phyloP scores from a whole-genome alignment of 2,113 vertebrate genomes.

The Vulpes lagopus region DNA sequence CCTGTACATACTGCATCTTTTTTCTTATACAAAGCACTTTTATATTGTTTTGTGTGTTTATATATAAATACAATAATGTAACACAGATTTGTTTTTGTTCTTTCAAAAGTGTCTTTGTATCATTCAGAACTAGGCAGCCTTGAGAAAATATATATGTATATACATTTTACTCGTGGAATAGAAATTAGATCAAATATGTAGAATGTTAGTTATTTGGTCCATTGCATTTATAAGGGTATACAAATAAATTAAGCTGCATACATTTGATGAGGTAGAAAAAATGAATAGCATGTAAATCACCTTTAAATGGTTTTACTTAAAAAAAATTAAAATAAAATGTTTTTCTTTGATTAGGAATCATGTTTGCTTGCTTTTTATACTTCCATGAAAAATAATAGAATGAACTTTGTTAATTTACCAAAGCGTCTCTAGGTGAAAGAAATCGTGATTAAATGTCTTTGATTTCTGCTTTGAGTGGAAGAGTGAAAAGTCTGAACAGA shows the following conservation, averaged over 20 bases:
- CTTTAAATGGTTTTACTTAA: not conserved
- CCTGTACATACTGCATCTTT: not conserved
- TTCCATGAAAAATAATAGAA: not conserved
- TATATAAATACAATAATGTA: not conserved
- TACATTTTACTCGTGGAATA: not conserved
- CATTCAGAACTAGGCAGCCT: not conserved
- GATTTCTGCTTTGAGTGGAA: not conserved
- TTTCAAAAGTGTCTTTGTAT: not conserved
- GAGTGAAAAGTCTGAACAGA: not conserved
- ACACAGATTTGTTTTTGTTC: not conserved
- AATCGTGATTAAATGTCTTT: not conserved
- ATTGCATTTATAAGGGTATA: not conserved
- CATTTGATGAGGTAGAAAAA: not conserved
- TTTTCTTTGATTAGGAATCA: not conserved
- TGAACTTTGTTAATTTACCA: not conserved
- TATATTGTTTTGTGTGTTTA: not conserved
- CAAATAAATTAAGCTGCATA: not conserved
- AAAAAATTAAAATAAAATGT: not conserved
- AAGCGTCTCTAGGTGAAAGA: not conserved
- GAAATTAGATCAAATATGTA: not conserved
- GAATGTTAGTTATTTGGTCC: not conserved
- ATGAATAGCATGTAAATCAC: not conserved
- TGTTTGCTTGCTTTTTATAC: not conserved
- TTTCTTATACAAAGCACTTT: not conserved
- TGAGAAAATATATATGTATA: not conserved